Base-by-base conservation (phyloP, 2,888 invertebrate species). In the Caenorhabditis auriculariae region DNA sequence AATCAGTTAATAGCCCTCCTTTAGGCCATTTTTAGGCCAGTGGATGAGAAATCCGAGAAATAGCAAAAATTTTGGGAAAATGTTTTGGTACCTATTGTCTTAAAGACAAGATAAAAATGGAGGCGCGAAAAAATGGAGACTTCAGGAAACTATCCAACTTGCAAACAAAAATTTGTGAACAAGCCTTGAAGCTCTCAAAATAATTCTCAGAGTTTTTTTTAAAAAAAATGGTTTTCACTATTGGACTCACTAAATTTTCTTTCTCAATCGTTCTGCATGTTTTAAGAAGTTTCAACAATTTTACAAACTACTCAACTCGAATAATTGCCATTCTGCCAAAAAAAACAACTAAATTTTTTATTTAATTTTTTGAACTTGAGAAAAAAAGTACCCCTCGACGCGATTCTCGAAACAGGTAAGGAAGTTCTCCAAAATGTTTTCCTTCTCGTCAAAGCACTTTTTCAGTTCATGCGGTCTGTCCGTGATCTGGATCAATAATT, bases 361-460 rank as follows among this genome's bases (percentile, higher is more conserved):
- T 37, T 32, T 32, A 15, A 2, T 32, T 12, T 9, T 44, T 24
- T 52, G 9, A 28, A 21, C 35, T 23, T 23, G 28, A 38, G 38
- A 42, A 50, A 45, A 46, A 59, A 28, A 41, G 26, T 42, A 12
- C 47, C 71, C 69, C 39, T 78, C 75, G 21, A 76, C 72, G 32
- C 70, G 65, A 35, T 69, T 60, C 45, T 78, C 73, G 55, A 78
- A 74, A 51, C 78, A 78, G 28, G 61, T 68, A 53, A 78, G 54
- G 54, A 78, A 74, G 26, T 58, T 65, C 39, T 72, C 72, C 26
- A 78, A 51, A 52, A 77, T 68, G 46, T 67, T 64, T 56, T 76
- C 69, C 43, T 75, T 75, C 27, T 67, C 59, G 45, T 69, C 71
- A 60, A 78, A 75, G 49, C 78, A 78, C 46, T 67, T 61, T 39